Evolutionary conservation across 2,797 vertebrate genomes (phyloP), one percentile per base, ranked within the genome.

Genomic region (Halcyon chelicuti): DNA sequence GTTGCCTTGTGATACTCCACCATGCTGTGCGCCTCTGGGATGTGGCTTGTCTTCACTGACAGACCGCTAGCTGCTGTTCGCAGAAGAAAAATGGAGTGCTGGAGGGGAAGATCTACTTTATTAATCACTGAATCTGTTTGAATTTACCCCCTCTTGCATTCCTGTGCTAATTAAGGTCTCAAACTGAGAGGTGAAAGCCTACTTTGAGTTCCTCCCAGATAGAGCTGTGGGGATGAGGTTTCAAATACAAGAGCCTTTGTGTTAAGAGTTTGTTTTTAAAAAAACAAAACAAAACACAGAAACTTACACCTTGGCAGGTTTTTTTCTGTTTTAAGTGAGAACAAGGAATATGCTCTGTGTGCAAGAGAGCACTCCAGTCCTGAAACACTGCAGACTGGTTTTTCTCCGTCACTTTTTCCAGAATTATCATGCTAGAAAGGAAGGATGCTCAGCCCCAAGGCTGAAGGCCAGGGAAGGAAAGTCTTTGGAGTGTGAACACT

Each of bases 351-450:
- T 25, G 23, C 16, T 13, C 33, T 15, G 4, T 7, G 10, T 31
- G 62, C 29, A 19, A 4, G 25, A 70, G 29, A 5, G 7, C 1
- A 4, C 35, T 21, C 65, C 21, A 7, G 0, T 61, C 33, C 46
- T 3, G 5, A 35, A 20, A 14, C 5, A 25, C 42, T 23, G 25
- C 21, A 29, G 51, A 1, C 14, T 23, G 39, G 5, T 12, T 90
- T 46, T 31, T 31, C 33, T 58, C 28, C 74, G 55, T 47, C 42
- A 19, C 70, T 61, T 31, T 17, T 40, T 62, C 12, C 10, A 11
- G 4, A 29, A 35, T 5, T 4, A 13, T 23, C 5, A 1, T 0
- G 0, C 31, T 26, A 5, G 52, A 35, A 54, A 47, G 70, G 26
- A 75, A 49, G 25, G 52, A 25, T 54, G 63, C 47, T 35, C 72